phyloP scores from a whole-genome alignment of 2,888 invertebrate genomes.

The Podabrus alpinus region DNA sequence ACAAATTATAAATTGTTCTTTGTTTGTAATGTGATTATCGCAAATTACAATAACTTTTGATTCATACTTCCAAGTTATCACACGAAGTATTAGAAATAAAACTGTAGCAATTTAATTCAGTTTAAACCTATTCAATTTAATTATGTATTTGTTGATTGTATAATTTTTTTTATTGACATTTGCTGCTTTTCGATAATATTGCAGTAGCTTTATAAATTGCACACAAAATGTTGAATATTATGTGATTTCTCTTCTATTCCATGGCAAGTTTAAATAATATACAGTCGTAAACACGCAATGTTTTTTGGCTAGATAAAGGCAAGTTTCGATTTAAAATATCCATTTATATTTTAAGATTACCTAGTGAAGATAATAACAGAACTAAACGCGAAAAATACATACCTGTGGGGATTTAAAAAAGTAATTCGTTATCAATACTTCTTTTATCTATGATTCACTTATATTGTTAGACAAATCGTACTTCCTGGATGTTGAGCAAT shows the following conservation, averaged over 20 bases:
- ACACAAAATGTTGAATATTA: neutral
- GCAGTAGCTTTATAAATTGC: neutral
- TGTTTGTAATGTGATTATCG: too few species aligned
- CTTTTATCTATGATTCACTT: neutral
- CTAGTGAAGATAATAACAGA: neutral
- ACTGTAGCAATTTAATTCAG: too few species aligned
- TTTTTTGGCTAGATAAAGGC: neutral
- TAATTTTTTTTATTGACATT: neutral
- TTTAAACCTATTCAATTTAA: too few species aligned
- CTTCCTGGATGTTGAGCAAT: neutral
- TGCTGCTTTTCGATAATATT: neutral
- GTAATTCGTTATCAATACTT: neutral
- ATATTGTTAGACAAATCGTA: neutral
- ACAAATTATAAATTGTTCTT: too few species aligned
- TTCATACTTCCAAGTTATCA: too few species aligned
- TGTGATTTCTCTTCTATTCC: neutral
- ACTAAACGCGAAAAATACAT: neutral
- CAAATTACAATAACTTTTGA: too few species aligned
- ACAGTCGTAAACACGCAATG: neutral
- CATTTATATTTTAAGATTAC: neutral
- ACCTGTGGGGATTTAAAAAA: neutral
- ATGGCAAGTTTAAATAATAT: neutral
- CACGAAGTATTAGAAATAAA: too few species aligned
- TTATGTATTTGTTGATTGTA: too few species aligned
- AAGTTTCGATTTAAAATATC: neutral